phyloP scores from a whole-genome alignment of 1,140 invertebrate genomes.

The Euura lappo region DNA sequence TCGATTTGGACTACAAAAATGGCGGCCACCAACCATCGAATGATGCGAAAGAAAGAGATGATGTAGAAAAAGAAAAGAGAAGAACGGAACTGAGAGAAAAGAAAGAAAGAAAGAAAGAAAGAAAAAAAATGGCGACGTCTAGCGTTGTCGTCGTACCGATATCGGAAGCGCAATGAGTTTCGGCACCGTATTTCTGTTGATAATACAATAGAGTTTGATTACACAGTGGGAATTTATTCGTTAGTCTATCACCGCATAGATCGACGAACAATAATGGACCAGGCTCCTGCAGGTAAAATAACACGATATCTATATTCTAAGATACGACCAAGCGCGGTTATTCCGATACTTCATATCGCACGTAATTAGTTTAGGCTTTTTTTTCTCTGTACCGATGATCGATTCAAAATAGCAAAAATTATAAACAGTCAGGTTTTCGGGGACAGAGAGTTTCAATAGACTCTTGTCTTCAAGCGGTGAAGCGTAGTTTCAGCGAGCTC shows the following conservation, averaged over 20 bases:
- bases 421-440: too few relatives aligned
- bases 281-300: slow-evolving; percentile 43
- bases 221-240: neutral
- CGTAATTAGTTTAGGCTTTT: too few relatives aligned
- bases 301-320: slow-evolving; percentile 20
- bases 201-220: neutral
- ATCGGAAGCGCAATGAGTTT: slow-evolving; percentile 14
- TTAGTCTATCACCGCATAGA: slow-evolving; percentile 1
- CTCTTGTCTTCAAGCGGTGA: too few relatives aligned
- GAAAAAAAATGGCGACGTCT: slow-evolving; percentile 9
- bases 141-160: slow-evolving; percentile 15
- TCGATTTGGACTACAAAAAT: too few relatives aligned
- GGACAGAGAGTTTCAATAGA: too few relatives aligned
- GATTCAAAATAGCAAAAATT: too few relatives aligned
- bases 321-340: slow-evolving; percentile 25
- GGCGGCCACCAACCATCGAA: too few relatives aligned
- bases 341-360: slow-evolving; percentile 6
- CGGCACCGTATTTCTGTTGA: neutral
- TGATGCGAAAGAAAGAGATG: neutral
- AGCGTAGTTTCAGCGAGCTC: too few relatives aligned
- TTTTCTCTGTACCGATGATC: too few relatives aligned
- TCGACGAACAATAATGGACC: slow-evolving; percentile 37
- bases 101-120: neutral
- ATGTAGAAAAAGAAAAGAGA: neutral
- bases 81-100: too few relatives aligned